These are phyloP conservation scores for Thymelicus acteon DNA, from an alignment of 2,888 invertebrate species.

Conservation along the genomic window DNA sequence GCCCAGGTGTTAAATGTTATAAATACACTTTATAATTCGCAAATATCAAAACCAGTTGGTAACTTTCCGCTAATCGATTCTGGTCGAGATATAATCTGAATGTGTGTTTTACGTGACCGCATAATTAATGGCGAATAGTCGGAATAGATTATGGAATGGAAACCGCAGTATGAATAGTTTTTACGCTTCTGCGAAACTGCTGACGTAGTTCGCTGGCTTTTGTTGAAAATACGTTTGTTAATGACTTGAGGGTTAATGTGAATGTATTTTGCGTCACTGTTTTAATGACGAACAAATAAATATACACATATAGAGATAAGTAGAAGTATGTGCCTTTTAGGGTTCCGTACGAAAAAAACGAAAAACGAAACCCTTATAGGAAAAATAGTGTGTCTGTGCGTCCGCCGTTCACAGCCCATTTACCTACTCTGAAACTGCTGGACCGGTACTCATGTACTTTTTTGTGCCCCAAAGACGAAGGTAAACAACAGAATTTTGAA, in stretches of 20 bases:
- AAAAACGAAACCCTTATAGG: too few relatives aligned
- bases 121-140: constrained; percentile 34
- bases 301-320: too few relatives aligned
- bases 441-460: too few relatives aligned
- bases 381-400: too few relatives aligned
- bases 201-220: neutral
- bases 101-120: constrained; percentile 37
- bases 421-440: too few relatives aligned
- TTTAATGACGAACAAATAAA: neutral
- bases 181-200: constrained; percentile 25
- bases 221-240: neutral
- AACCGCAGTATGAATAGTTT: constrained; percentile 24
- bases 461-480: too few relatives aligned
- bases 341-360: too few relatives aligned
- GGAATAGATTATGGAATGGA: constrained; percentile 35
- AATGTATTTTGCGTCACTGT: neutral
- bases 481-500: too few relatives aligned
- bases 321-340: too few relatives aligned
- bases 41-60: neutral
- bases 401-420: too few relatives aligned
- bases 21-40: neutral
- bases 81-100: constrained; percentile 31
- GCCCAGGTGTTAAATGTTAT: neutral
- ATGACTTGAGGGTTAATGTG: neutral
- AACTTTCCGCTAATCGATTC: constrained; percentile 19